Evolutionary conservation across 2,797 vertebrate genomes (phyloP).

Genomic region (Acridotheres tristis): DNA sequence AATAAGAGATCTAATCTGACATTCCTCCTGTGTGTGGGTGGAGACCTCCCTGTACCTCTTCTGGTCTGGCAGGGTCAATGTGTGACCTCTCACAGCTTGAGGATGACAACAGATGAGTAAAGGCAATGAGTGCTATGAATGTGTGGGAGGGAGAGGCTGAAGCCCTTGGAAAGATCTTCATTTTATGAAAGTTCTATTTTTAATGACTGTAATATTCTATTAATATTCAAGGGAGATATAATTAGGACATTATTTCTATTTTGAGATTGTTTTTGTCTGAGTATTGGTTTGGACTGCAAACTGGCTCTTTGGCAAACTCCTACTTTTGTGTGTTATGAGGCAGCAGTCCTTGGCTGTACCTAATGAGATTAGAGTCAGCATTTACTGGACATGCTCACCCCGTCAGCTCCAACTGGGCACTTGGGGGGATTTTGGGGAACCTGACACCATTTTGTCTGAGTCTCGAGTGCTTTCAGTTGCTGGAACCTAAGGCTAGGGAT

Average conservation of each 20-base stretch:
- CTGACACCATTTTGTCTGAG: background rate
- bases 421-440: background rate
- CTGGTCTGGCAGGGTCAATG: background rate
- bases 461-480: background rate
- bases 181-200: background rate
- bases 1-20: background rate
- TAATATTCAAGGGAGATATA: conserved; percentile 18
- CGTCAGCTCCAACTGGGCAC: background rate
- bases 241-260: conserved; percentile 39
- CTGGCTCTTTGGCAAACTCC: background rate
- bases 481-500: background rate
- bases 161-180: background rate
- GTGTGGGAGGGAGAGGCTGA: background rate
- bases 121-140: background rate
- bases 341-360: background rate
- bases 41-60: background rate
- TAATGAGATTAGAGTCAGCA: background rate
- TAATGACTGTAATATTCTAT: conserved; percentile 1
- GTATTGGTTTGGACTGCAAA: conserved; percentile 15
- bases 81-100: background rate
- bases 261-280: conserved; percentile 40
- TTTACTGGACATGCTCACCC: background rate
- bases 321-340: background rate
- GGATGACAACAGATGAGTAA: background rate
- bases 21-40: background rate